Evolutionary conservation across 2,113 vertebrate genomes (phyloP).

Genomic region (Salvelinus fontinalis): DNA sequence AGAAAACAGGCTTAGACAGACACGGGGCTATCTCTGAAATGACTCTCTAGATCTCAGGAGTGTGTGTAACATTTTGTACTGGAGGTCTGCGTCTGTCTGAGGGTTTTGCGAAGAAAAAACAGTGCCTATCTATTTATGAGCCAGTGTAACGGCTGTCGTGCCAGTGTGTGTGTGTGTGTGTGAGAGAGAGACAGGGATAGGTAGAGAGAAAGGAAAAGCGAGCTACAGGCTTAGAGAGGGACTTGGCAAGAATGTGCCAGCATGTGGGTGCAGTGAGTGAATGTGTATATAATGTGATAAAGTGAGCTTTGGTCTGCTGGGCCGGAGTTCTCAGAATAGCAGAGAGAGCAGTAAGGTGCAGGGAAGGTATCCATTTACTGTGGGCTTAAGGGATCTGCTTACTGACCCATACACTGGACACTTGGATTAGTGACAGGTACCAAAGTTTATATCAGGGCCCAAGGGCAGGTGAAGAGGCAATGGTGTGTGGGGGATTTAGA

Average conservation of each 20-base stretch:
- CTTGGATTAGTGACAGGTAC: background rate
- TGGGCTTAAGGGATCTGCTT: background rate
- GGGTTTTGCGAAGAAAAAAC: too few species aligned
- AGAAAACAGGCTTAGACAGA: conserved; percentile 9
- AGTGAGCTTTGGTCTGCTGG: background rate
- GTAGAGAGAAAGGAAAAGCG: background rate
- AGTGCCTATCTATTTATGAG: too few species aligned
- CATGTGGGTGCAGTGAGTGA: background rate
- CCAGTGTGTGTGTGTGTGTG: background rate
- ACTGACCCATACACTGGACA: background rate
- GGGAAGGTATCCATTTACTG: background rate
- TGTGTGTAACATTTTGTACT: too few species aligned
- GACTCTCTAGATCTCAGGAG: background rate
- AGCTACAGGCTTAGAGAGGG: background rate
- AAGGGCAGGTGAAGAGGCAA: background rate
- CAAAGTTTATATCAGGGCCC: background rate
- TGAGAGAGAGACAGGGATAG: background rate
- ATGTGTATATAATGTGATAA: background rate
- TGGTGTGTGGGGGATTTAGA: too few species aligned
- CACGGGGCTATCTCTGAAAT: background rate
- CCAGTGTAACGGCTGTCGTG: background rate
- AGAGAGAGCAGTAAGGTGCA: background rate
- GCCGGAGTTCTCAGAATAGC: background rate
- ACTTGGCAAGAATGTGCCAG: background rate
- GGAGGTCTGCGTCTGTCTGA: too few species aligned